A percentile compares a stretch with the other conserved stretches of the same genome.
Conservation (phyloP, 92 coral and sea anemone species). For the Phymanthus crucifer region DNA sequence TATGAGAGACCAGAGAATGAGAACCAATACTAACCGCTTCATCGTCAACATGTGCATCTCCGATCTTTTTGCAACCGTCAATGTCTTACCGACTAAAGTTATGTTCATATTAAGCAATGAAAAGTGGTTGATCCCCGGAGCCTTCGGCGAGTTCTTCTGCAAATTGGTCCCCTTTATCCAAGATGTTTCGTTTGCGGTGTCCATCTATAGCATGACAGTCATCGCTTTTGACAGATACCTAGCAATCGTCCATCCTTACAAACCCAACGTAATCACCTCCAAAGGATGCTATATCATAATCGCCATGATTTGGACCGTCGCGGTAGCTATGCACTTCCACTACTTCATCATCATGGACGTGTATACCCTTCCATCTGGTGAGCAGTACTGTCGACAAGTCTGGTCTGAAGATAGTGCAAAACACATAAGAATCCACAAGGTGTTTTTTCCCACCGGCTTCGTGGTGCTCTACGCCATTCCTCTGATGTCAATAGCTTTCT, state of each 20-base stretch:
- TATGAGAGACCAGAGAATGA: slow-evolving; percentile 39
- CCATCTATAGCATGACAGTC: slow-evolving; percentile 58
- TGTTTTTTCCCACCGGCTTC: slow-evolving; percentile 21
- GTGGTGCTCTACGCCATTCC: slow-evolving; percentile 47
- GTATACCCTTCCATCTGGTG: background rate
- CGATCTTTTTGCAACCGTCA: slow-evolving; percentile 39
- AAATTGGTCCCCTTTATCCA: slow-evolving; percentile 44
- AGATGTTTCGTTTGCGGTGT: slow-evolving; percentile 38
- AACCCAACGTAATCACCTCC: slow-evolving; percentile 21
- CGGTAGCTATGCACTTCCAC: slow-evolving; percentile 27
- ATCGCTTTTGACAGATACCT: slow-evolving; percentile 65
- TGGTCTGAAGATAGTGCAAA: slow-evolving; percentile 26
- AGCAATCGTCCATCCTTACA: slow-evolving; percentile 56
- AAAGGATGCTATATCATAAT: slow-evolving; percentile 31
- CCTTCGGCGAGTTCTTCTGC: slow-evolving; percentile 43
- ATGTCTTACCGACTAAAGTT: slow-evolving; percentile 20
- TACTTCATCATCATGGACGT: slow-evolving; percentile 30
- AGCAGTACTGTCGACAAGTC: slow-evolving; percentile 6
- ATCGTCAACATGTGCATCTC: slow-evolving; percentile 57
- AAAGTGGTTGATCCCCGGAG: slow-evolving; percentile 34
- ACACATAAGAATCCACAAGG: slow-evolving; percentile 11
- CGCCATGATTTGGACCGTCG: slow-evolving; percentile 35
- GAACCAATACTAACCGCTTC: slow-evolving; percentile 52
- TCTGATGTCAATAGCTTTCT: slow-evolving; percentile 43
- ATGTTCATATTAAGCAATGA: slow-evolving; percentile 9